These are phyloP conservation scores for Pantherophis guttatus DNA, from an alignment of 2,113 vertebrate species.

Conservation along the genomic window DNA sequence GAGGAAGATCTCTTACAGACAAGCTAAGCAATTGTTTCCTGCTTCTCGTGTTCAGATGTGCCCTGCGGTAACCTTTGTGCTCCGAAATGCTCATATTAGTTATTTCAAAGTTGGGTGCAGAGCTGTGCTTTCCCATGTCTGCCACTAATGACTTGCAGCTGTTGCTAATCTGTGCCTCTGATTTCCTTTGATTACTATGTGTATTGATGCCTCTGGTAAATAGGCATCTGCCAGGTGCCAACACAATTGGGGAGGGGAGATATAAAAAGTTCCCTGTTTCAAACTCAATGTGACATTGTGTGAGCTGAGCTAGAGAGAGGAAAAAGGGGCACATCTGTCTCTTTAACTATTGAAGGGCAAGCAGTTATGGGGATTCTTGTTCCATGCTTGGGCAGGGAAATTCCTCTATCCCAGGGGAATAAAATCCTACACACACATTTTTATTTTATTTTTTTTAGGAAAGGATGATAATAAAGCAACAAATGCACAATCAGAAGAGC, in stretches of 20 bases:
- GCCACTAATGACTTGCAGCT: constrained; percentile 86
- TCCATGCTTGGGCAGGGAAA: constrained; percentile 67
- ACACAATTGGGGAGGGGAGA: constrained; percentile 74
- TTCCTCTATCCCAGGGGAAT: constrained; percentile 36
- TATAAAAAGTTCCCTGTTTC: constrained; percentile 85
- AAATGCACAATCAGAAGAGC: neutral
- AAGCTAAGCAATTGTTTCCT: constrained; percentile 76
- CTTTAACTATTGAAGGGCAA: constrained; percentile 78
- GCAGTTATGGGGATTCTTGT: constrained; percentile 68
- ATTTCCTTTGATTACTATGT: constrained; percentile 85
- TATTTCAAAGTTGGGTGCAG: constrained; percentile 78
- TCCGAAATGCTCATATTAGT: constrained; percentile 74
- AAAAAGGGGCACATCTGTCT: constrained; percentile 60
- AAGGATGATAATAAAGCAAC: constrained; percentile 15
- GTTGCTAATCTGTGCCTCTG: constrained; percentile 83
- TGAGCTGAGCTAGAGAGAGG: constrained; percentile 42
- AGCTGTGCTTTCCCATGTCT: constrained; percentile 81
- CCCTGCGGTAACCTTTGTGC: constrained; percentile 75
- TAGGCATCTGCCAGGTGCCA: constrained; percentile 85
- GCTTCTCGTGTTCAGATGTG: constrained; percentile 61
- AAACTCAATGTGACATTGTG: constrained; percentile 85
- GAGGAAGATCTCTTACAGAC: constrained; percentile 62
- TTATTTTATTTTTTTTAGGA: constrained; percentile 2
- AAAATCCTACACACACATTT: neutral
- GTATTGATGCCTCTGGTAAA: constrained; percentile 85